phyloP scores from a whole-genome alignment of 2,113 vertebrate species.

The Saiga tatarica region DNA sequence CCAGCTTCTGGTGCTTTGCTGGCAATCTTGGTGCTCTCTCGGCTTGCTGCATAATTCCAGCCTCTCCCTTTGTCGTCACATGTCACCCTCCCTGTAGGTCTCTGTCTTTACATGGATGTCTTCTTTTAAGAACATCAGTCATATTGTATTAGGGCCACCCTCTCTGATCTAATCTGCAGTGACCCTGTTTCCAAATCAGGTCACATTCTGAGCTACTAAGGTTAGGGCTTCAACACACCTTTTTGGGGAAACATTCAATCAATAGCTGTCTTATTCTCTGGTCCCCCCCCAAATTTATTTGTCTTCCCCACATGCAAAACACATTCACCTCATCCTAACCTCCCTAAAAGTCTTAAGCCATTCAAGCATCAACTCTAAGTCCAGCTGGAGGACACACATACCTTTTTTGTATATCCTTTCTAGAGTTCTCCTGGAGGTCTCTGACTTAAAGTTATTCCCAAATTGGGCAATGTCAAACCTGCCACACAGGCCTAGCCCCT shows the following conservation, averaged over 20 bases:
- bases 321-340: background rate
- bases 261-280: background rate
- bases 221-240: slow-evolving; percentile 4
- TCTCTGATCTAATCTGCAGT: slow-evolving; percentile 1
- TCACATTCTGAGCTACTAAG: background rate
- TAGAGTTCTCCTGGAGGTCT: background rate
- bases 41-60: background rate
- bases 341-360: background rate
- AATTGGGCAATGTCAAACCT: background rate
- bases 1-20: background rate
- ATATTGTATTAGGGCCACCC: background rate
- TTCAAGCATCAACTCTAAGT: background rate
- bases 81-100: background rate
- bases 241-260: background rate
- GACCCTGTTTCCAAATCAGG: background rate
- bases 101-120: slow-evolving; percentile 18
- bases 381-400: background rate
- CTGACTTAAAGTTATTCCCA: background rate
- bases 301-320: background rate
- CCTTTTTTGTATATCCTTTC: background rate
- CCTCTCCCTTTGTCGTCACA: background rate
- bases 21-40: background rate
- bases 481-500: background rate
- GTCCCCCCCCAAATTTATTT: background rate
- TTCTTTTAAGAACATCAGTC: background rate